Conservation (phyloP, 2,113 vertebrate species). For the Fulmarus glacialis region DNA sequence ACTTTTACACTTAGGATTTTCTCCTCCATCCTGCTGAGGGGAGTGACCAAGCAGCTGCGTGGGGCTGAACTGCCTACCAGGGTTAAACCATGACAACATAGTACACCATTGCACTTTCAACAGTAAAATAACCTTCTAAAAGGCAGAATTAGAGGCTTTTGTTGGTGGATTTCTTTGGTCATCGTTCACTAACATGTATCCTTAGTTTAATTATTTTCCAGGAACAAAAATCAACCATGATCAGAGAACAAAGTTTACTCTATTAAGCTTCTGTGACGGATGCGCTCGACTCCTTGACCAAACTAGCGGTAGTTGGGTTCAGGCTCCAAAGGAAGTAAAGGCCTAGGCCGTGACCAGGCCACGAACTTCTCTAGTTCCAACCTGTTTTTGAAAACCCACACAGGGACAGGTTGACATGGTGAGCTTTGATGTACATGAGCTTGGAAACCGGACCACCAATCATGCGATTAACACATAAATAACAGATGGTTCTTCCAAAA, state of each 20-base stretch:
- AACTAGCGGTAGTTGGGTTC: not conserved
- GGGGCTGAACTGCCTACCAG: not conserved
- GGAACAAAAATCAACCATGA: not conserved
- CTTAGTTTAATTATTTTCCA: not conserved
- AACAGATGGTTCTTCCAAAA: not conserved
- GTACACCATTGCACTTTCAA: not conserved
- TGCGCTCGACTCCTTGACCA: not conserved
- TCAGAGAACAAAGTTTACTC: not conserved
- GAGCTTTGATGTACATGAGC: not conserved
- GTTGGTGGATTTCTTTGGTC: not conserved
- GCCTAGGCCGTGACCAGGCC: not conserved
- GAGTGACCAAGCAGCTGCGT: not conserved
- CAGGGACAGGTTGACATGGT: not conserved
- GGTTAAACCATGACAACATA: not conserved
- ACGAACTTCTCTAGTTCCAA: not conserved
- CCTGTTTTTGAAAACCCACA: not conserved
- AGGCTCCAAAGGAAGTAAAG: not conserved
- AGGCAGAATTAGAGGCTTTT: not conserved
- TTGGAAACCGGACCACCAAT: not conserved
- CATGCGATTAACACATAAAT: not conserved
- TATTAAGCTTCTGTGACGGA: not conserved
- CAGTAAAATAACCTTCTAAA: not conserved
- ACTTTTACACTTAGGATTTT: not conserved
- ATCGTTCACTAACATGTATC: not conserved
- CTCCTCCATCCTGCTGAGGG: not conserved